phyloP scores from a whole-genome alignment of 2,797 vertebrate species.

The Manis javanica region DNA sequence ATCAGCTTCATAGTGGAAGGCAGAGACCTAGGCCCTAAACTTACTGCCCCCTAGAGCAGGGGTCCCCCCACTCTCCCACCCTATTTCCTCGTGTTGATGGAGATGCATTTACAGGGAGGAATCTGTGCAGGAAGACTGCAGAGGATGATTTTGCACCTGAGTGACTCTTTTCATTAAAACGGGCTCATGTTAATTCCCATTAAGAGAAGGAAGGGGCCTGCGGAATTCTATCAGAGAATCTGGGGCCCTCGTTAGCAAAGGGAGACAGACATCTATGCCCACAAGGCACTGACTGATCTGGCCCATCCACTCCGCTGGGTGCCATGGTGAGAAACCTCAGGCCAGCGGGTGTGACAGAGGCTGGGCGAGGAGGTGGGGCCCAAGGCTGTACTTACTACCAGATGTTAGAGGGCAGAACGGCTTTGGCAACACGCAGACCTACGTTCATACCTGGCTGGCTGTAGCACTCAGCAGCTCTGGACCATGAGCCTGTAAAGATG shows the following conservation, averaged over 20 bases:
- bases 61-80: not conserved
- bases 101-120: not conserved
- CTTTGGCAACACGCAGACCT: not conserved
- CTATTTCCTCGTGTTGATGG: not conserved
- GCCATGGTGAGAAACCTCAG: not conserved
- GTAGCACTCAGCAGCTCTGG: not conserved
- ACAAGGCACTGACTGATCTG: not conserved
- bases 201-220: not conserved
- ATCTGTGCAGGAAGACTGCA: too few species aligned
- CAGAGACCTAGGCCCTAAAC: fast-evolving
- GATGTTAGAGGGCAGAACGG: not conserved
- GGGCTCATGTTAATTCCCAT: not conserved
- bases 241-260: not conserved
- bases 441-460: not conserved
- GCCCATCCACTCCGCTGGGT: not conserved
- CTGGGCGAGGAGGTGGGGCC: not conserved
- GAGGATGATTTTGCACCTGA: not conserved
- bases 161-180: not conserved
- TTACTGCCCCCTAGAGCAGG: not conserved
- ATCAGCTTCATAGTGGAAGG: fast-evolving
- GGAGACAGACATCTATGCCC: not conserved
- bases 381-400: not conserved
- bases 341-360: not conserved
- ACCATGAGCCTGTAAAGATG: not conserved
- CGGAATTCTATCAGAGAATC: not conserved